Percentiles rank a stretch among this genome's conserved stretches.
Conservation (phyloP, 2,888 invertebrate genomes). For the Drosophila flavopinicola region DNA sequence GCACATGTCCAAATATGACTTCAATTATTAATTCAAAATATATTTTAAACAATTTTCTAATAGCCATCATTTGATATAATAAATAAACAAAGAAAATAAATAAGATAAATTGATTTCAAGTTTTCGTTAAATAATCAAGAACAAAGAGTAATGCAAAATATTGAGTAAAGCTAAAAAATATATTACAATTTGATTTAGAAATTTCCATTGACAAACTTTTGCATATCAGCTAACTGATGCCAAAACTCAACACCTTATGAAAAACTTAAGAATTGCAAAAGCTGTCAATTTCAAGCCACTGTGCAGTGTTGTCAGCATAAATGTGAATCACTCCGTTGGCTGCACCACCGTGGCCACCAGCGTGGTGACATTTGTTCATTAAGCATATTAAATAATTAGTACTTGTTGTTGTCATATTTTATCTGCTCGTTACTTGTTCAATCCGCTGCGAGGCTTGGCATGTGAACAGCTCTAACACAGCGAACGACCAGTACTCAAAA, state of each 20-base stretch:
- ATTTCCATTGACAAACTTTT: no score
- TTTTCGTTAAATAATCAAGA: no score
- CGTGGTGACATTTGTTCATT: slow-evolving; percentile 76
- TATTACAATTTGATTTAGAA: no score
- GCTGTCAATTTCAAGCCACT: slow-evolving; percentile 14
- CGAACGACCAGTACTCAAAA: slow-evolving; percentile 60
- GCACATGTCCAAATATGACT: background rate
- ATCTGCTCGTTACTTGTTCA: slow-evolving; percentile 58
- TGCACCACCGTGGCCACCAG: slow-evolving; percentile 53
- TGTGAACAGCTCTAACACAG: slow-evolving; percentile 26
- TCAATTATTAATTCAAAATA: background rate
- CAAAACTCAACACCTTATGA: no score
- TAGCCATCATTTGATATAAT: no score
- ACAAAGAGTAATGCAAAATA: no score
- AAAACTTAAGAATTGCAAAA: no score
- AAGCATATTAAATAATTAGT: slow-evolving; percentile 77
- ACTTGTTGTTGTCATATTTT: slow-evolving; percentile 73
- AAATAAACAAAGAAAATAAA: no score
- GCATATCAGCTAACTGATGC: no score
- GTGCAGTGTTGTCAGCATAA: slow-evolving; percentile 22
- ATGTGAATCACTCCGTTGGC: slow-evolving; percentile 41
- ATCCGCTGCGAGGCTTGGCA: slow-evolving; percentile 60
- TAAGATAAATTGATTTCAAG: no score
- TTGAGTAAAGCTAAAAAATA: no score
- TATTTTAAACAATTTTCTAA: no score